Percentiles rank a stretch among this genome's conserved stretches.
phyloP scores from a whole-genome alignment of 2,888 invertebrate species.

The Creontiades dilutus region DNA sequence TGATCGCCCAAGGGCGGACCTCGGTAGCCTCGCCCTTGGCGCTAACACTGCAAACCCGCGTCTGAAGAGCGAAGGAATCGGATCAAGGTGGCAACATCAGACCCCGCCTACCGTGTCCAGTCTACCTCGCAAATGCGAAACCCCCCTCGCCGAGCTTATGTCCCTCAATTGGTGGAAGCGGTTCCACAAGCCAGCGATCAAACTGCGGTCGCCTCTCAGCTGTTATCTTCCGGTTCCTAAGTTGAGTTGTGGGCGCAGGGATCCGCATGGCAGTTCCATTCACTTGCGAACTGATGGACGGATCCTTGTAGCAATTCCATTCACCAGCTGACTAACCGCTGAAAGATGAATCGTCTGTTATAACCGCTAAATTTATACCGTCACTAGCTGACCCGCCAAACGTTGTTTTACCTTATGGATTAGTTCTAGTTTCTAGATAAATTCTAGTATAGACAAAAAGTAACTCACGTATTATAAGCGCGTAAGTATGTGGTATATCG shows the following conservation, averaged over 20 bases:
- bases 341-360: too few species aligned
- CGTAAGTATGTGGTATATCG: too few species aligned
- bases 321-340: too few species aligned
- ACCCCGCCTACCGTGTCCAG: slow-evolving; percentile 2
- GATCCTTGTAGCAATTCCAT: neutral
- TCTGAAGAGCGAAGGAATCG: slow-evolving; percentile 20
- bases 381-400: too few species aligned
- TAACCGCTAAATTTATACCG: too few species aligned
- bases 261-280: neutral
- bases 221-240: neutral
- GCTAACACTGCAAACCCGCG: neutral
- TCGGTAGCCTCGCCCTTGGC: neutral
- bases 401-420: too few species aligned
- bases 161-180: neutral
- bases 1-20: neutral
- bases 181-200: slow-evolving; percentile 2
- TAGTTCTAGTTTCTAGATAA: too few species aligned
- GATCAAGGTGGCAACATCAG: slow-evolving; percentile 23
- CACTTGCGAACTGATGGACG: neutral
- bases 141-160: neutral
- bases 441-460: too few species aligned
- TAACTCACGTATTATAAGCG: too few species aligned
- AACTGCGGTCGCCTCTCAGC: neutral
- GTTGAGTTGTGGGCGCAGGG: neutral
- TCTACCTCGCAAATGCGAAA: slow-evolving; percentile 1